Conservation (phyloP, 2,113 vertebrate species). For the Orycteropus afer region DNA sequence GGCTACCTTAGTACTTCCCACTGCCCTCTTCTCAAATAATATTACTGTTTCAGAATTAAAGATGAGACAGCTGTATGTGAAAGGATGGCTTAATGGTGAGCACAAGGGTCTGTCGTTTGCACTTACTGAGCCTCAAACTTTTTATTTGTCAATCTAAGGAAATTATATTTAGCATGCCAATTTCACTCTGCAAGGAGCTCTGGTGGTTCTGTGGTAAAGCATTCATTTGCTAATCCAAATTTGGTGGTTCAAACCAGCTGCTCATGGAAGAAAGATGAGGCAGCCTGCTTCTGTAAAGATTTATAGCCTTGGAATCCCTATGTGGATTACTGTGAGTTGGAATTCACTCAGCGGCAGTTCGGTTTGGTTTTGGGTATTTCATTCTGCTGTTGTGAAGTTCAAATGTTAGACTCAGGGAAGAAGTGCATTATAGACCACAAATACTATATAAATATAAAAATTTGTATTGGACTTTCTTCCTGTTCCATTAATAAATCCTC, state of each 20-base stretch:
- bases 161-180: neutral
- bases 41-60: constrained; percentile 49
- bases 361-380: no score
- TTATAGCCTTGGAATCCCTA: no score
- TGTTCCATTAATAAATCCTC: neutral
- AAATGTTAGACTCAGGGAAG: neutral
- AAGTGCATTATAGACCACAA: neutral
- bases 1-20: neutral
- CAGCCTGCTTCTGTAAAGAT: no score
- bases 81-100: neutral
- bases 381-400: neutral
- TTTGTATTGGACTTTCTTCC: neutral
- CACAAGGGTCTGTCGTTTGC: neutral
- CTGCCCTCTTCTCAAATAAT: neutral
- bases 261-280: no score
- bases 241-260: no score
- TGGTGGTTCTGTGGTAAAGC: no score
- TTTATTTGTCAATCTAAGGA: neutral
- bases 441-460: neutral
- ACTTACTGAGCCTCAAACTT: neutral
- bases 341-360: no score
- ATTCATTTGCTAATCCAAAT: no score
- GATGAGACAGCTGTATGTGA: neutral
- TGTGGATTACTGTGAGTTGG: no score
- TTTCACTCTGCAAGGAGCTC: neutral